Conservation (phyloP, 1,140 invertebrate species). For the Cyphomyrmex costatus region DNA sequence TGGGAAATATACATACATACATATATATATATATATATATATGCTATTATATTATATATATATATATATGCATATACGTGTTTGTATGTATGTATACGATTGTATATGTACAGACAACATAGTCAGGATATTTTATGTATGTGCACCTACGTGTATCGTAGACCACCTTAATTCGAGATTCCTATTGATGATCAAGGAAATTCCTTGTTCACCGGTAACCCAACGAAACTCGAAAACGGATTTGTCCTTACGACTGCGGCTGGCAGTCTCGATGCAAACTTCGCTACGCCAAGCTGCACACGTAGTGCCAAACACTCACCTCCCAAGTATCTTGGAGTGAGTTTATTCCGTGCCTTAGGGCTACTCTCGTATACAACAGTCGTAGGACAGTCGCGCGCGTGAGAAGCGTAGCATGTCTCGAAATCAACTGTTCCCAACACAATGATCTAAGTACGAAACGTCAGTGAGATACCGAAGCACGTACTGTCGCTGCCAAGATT, state of each 20-base stretch:
- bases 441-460: constrained; percentile 41
- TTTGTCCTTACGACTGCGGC: constrained; percentile 78
- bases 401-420: constrained; percentile 15
- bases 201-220: constrained; percentile 75
- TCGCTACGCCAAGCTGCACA: constrained; percentile 63
- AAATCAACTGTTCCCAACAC: constrained; percentile 59
- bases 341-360: constrained; percentile 73
- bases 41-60: no score
- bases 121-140: constrained; percentile 17
- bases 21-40: neutral
- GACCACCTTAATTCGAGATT: constrained; percentile 43
- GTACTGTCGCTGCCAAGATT: neutral
- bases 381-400: constrained; percentile 59
- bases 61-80: neutral
- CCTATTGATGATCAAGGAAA: constrained; percentile 76
- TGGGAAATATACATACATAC: constrained; percentile 64
- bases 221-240: constrained; percentile 79
- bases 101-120: neutral
- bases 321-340: constrained; percentile 75
- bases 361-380: constrained; percentile 57
- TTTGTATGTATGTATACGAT: neutral
- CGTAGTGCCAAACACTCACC: constrained; percentile 73
- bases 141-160: neutral
- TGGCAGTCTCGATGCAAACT: constrained; percentile 75
- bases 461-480: neutral